These are phyloP conservation scores for Automeris io DNA, from an alignment of 2,888 invertebrate genomes.

Conservation along the genomic window DNA sequence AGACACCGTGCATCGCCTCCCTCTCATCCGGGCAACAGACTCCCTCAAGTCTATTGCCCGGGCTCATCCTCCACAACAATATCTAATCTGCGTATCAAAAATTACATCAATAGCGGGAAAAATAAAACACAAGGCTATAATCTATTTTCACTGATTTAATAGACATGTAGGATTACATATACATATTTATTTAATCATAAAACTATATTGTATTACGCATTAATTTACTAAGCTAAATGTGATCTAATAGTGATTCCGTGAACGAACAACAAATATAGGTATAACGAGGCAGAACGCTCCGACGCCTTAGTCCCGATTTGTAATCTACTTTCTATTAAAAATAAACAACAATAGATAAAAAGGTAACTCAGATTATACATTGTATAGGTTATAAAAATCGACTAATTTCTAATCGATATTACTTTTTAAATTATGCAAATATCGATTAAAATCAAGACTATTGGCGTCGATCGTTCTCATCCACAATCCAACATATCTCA, in stretches of 20 bases:
- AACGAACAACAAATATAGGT: conserved; percentile 60
- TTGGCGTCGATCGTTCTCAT: background rate
- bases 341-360: no score
- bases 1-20: no score
- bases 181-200: conserved; percentile 74
- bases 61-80: no score
- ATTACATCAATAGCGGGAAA: conserved; percentile 6
- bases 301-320: conserved; percentile 11
- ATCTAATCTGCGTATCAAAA: no score
- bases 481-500: conserved; percentile 21
- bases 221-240: conserved; percentile 69
- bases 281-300: conserved; percentile 14
- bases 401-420: no score
- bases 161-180: conserved; percentile 77
- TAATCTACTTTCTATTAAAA: no score
- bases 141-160: conserved; percentile 76
- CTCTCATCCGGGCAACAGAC: no score
- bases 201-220: conserved; percentile 68
- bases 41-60: no score
- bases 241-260: conserved; percentile 66
- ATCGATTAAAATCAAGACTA: no score
- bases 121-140: conserved; percentile 50
- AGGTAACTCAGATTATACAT: no score
- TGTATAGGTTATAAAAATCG: no score
- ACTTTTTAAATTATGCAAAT: no score